A percentile compares a stretch with the other conserved stretches of the same genome.
Evolutionary conservation across 2,113 vertebrate species (phyloP).

Genomic region (Nesoenas mayeri): DNA sequence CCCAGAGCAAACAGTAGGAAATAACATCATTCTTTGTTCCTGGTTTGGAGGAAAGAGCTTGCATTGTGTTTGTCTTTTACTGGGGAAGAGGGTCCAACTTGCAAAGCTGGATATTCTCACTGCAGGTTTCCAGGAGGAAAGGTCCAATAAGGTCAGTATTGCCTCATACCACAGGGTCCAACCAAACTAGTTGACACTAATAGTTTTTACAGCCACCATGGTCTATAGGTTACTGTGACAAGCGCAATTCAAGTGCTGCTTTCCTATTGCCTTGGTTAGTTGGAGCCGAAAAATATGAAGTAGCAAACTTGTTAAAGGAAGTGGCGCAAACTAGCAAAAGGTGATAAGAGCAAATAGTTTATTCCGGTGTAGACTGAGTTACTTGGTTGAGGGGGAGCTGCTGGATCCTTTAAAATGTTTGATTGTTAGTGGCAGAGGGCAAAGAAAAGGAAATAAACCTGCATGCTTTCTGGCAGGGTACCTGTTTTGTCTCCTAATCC

Average conservation of each 20-base stretch:
- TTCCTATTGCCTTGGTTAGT: neutral
- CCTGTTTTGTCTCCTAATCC: neutral
- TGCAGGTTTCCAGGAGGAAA: neutral
- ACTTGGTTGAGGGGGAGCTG: neutral
- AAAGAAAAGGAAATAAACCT: neutral
- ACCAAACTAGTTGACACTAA: neutral
- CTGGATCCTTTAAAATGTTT: neutral
- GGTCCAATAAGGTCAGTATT: neutral
- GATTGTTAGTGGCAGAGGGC: neutral
- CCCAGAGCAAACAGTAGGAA: neutral
- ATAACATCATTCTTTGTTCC: conserved; percentile 3
- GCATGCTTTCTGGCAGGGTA: neutral
- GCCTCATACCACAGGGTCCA: neutral
- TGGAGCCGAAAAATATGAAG: neutral
- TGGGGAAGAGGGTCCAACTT: neutral
- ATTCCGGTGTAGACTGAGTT: neutral
- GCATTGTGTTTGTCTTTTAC: neutral
- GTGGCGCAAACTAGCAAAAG: neutral
- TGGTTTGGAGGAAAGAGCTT: neutral
- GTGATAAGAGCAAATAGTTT: neutral
- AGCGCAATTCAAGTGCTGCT: neutral
- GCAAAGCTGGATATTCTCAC: neutral
- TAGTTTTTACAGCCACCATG: neutral
- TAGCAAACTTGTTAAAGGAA: neutral
- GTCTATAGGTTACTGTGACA: neutral